Evolutionary conservation across 2,113 vertebrate species (phyloP).

Genomic region (Ahaetulla prasina): DNA sequence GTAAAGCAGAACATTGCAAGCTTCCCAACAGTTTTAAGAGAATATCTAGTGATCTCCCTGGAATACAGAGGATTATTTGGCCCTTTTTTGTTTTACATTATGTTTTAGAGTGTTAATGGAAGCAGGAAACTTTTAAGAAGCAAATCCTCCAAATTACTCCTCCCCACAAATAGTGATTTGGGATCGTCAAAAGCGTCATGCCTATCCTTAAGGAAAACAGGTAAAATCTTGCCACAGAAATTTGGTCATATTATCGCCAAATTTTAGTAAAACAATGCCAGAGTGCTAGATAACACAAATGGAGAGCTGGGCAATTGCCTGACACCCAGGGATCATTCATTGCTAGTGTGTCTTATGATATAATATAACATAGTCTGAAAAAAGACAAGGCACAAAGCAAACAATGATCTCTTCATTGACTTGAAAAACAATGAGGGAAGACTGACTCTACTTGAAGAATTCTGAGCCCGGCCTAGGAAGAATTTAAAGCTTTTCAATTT

Average conservation of each 20-base stretch:
- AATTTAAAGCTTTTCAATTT: neutral
- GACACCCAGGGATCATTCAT: neutral
- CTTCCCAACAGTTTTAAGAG: neutral
- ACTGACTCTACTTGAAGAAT: neutral
- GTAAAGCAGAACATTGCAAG: neutral
- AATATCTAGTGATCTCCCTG: neutral
- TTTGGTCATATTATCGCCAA: neutral
- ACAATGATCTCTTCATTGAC: neutral
- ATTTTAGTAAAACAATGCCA: neutral
- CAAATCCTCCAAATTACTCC: neutral
- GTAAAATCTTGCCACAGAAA: neutral
- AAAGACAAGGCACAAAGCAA: neutral
- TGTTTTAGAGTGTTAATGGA: neutral
- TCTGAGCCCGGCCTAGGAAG: neutral
- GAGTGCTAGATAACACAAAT: neutral
- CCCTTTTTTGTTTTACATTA: neutral
- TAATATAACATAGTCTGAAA: neutral
- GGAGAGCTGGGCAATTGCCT: neutral
- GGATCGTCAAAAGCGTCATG: neutral
- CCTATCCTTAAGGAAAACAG: neutral
- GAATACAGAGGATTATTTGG: neutral
- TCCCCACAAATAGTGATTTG: neutral
- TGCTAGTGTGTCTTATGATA: neutral
- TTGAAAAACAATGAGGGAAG: too few species aligned
- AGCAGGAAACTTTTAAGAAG: neutral